Evolutionary conservation across 2,888 invertebrate genomes (phyloP), one percentile per base, ranked within the genome.

Genomic region (Aricia artaxerxes): DNA sequence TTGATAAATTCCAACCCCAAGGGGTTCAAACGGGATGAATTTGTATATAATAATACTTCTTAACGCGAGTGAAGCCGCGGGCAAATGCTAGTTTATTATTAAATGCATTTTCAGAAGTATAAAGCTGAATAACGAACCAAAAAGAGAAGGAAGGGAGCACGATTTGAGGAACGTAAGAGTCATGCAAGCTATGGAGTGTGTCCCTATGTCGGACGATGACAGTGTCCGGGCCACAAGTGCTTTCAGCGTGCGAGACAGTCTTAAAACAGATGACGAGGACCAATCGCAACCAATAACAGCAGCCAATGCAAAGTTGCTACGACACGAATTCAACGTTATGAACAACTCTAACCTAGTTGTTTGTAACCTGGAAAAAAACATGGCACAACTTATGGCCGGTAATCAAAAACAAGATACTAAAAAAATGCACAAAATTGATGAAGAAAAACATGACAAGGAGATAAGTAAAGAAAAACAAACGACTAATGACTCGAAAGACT

Each of bases 221-320:
- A 95, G 95, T 80, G 92, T 95, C 0, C 84, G 95, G 82, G 95
- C 94, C 0, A 94, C 93, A 0, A 95, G 95, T 82, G 94, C 94
- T 0, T 92, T 94, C 81, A 95, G 95, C 82, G 91, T 94, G 0
- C 85, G 94, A 81, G 95, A 95, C 81, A 95, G 94, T 80, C 89
- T 95, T 1, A 94, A 94, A 83, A 95, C 95, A 35, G 95, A 95
- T 57, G 95, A 95, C 64, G 95, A 95, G 84, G 95, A 95, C 80
- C 92, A 92, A 80, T 85, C 92, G 2, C 92, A 92, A 80, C 93
- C 93, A 4, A 94, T 95, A 75, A 93, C 93, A 1, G 91, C 91
- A 11, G 92, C 90, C 0, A 92, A 94, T 80, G 95, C 94, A 0
- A 93, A 92, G 84, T 84, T 95, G 61, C 87, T 95, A 2, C 85